Conservation (phyloP, 2,797 vertebrate species). For the Rhincodon typus region DNA sequence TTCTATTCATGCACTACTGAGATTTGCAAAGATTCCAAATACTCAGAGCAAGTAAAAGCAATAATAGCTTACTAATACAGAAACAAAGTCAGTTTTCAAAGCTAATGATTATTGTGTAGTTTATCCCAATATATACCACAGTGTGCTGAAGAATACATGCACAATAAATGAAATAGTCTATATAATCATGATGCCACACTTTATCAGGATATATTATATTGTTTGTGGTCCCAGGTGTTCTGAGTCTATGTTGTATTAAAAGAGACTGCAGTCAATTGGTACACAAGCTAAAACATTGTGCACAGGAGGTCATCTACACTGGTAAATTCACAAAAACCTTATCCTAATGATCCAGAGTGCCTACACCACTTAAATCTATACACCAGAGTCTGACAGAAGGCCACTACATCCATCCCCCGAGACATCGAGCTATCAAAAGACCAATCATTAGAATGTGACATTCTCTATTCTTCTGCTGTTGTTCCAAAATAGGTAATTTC, state of each 20-base stretch:
- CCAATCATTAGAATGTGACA: background rate
- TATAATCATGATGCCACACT: background rate
- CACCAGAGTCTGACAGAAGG: background rate
- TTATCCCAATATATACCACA: background rate
- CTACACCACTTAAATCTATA: background rate
- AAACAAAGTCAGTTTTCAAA: background rate
- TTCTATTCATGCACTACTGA: background rate
- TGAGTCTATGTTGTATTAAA: background rate
- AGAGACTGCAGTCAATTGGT: background rate
- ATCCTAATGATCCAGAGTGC: background rate
- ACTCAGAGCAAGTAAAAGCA: background rate
- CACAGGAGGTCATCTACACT: background rate
- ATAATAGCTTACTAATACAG: background rate
- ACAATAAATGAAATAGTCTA: background rate
- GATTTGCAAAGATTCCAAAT: background rate
- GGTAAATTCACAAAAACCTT: background rate
- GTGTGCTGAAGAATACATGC: background rate
- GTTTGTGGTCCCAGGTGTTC: background rate
- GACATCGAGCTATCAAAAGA: background rate
- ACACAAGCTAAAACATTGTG: background rate
- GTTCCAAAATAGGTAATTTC: background rate
- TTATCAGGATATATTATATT: background rate
- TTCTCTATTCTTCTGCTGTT: background rate
- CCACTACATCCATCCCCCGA: background rate
- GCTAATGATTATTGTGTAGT: background rate